A percentile compares a stretch with the other conserved stretches of the same genome.
Conservation (phyloP, 37 sponge, comb jelly and placozoan genomes). For the Dysidea cf. avara region DNA sequence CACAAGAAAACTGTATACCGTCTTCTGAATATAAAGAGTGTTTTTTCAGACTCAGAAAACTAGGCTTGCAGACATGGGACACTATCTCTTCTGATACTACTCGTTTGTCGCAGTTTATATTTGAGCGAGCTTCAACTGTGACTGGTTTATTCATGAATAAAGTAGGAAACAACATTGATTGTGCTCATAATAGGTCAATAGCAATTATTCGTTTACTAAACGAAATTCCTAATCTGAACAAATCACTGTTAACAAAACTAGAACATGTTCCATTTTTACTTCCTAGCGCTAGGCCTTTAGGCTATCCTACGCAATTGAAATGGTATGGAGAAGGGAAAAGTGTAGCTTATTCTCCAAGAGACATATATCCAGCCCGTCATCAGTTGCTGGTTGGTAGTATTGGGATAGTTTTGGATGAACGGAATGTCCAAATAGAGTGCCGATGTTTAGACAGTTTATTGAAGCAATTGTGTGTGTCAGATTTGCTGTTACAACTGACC, state of each 20-base stretch:
- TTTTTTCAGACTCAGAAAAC: neutral
- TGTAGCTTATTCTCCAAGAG: slow-evolving; percentile 3
- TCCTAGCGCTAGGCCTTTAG: slow-evolving; percentile 1
- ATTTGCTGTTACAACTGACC: slow-evolving; percentile 3
- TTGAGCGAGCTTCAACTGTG: slow-evolving; percentile 29
- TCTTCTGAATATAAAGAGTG: neutral
- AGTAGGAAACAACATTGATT: too few species aligned
- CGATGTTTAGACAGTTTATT: neutral
- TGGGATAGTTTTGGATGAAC: slow-evolving; percentile 5
- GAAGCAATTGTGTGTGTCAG: neutral
- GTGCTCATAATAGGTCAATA: neutral
- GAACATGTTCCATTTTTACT: slow-evolving; percentile 20
- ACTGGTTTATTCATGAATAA: neutral
- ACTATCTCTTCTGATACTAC: neutral
- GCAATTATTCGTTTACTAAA: too few species aligned
- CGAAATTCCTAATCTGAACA: too few species aligned
- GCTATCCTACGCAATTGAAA: slow-evolving; percentile 4
- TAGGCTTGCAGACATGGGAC: slow-evolving; percentile 47
- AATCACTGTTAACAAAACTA: neutral
- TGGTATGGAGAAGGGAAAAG: slow-evolving; percentile 28
- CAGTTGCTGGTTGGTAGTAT: slow-evolving; percentile 35
- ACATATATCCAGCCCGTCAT: neutral
- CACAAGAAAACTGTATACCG: slow-evolving; percentile 11
- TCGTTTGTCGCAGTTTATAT: slow-evolving; percentile 6
- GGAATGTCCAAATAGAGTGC: neutral